These are phyloP conservation scores for Seriola dumerili DNA, from an alignment of 2,113 vertebrate species.

Conservation along the genomic window DNA sequence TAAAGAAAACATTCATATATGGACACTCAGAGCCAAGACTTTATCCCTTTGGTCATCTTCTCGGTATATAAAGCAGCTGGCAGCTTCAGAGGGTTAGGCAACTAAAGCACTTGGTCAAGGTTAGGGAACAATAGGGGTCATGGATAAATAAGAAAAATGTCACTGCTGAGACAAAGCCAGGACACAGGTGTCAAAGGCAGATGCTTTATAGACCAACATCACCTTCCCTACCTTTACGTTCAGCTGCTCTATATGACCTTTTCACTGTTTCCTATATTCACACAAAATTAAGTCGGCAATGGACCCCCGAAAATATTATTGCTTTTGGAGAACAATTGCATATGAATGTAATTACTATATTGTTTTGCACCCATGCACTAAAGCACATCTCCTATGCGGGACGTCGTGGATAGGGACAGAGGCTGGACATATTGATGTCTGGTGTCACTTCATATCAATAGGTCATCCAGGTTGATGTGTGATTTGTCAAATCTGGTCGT, in stretches of 20 bases:
- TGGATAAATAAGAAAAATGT: conserved; percentile 5
- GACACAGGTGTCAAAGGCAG: conserved; percentile 1
- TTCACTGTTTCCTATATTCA: conserved; percentile 24
- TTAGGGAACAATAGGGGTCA: conserved; percentile 2
- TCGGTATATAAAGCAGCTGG: not conserved
- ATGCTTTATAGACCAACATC: conserved; percentile 6
- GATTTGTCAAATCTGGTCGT: conserved; percentile 50
- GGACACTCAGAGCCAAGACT: not conserved
- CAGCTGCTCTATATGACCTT: conserved; percentile 36
- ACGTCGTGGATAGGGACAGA: conserved; percentile 39
- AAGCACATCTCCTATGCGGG: conserved; percentile 1
- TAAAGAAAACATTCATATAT: not conserved
- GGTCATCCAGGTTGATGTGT: conserved; percentile 67
- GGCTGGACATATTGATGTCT: conserved; percentile 46
- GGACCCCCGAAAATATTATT: conserved; percentile 7
- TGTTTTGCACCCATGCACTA: conserved; percentile 14
- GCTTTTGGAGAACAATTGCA: conserved; percentile 20
- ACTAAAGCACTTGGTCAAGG: conserved; percentile 6
- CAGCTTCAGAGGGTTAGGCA: not conserved
- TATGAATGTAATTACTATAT: conserved; percentile 18
- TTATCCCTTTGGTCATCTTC: not conserved
- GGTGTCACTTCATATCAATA: conserved; percentile 55
- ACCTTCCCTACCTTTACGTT: not conserved
- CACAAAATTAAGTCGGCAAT: conserved; percentile 16
- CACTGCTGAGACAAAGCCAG: conserved; percentile 8